A percentile compares a stretch with the other conserved stretches of the same genome.
These are phyloP conservation scores for Orientallactaga sibirica DNA, from an alignment of 2,797 vertebrate species.

Conservation along the genomic window DNA sequence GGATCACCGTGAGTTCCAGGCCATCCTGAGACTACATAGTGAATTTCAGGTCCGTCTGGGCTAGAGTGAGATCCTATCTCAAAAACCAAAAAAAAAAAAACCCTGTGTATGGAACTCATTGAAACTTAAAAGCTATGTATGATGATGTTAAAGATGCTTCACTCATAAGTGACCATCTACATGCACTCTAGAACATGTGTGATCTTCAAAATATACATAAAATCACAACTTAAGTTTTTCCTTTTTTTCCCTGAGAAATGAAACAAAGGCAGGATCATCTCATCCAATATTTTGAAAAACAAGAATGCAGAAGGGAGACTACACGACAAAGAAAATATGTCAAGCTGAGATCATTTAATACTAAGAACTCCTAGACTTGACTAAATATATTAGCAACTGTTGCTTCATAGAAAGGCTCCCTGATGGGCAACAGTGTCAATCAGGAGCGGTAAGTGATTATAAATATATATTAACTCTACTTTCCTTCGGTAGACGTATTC, in stretches of 20 bases:
- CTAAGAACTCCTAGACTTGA: neutral
- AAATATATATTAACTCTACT: neutral
- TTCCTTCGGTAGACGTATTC: constrained; percentile 4
- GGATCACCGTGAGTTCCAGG: no score
- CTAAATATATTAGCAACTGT: constrained; percentile 48
- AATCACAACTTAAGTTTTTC: neutral
- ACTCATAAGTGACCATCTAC: neutral
- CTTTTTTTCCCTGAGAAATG: constrained; percentile 9
- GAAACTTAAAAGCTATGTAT: neutral
- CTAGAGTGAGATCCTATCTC: no score
- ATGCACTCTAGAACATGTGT: neutral
- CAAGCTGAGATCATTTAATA: neutral
- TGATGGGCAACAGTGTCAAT: constrained; percentile 37
- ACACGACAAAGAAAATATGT: constrained; percentile 52
- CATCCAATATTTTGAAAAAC: constrained; percentile 59
- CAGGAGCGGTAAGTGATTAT: constrained; percentile 3
- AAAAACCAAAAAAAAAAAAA: constrained; percentile 43
- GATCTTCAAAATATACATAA: neutral
- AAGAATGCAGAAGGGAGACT: constrained; percentile 25
- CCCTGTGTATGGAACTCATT: neutral
- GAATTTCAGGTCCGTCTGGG: no score
- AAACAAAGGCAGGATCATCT: constrained; percentile 55
- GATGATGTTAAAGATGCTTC: neutral
- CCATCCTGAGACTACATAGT: no score
- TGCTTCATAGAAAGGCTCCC: constrained; percentile 48